Conservation (phyloP, 2,113 vertebrate species). For the Cricetomys ansorgei region DNA sequence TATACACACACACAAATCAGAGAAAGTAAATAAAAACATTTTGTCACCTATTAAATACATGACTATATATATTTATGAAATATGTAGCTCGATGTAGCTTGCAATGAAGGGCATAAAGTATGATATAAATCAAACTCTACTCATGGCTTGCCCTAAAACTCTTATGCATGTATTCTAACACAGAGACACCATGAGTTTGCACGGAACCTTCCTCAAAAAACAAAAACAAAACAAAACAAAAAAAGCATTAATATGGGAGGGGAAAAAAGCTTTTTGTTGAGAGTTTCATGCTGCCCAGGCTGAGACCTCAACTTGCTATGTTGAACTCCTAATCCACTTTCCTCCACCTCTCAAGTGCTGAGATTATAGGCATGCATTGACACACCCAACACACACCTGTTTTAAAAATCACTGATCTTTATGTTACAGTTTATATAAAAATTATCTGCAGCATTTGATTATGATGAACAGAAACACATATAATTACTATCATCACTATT, state of each 20-base stretch:
- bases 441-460: neutral
- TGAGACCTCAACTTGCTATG: neutral
- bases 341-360: neutral
- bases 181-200: neutral
- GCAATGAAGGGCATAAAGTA: neutral
- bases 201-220: neutral
- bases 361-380: neutral
- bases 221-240: neutral
- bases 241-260: neutral
- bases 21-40: conserved; percentile 1
- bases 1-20: neutral
- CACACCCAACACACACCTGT: neutral
- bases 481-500: neutral
- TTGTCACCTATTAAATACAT: neutral
- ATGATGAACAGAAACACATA: neutral
- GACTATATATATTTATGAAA: neutral
- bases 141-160: neutral
- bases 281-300: neutral
- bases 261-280: neutral
- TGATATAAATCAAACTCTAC: neutral
- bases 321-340: neutral
- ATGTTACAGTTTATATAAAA: neutral
- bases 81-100: neutral
- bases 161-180: neutral
- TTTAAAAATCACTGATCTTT: neutral